Percentiles rank a stretch among this genome's conserved stretches.
These are phyloP conservation scores for Siniperca obscura DNA, from an alignment of 2,797 vertebrate species.

Conservation along the genomic window DNA sequence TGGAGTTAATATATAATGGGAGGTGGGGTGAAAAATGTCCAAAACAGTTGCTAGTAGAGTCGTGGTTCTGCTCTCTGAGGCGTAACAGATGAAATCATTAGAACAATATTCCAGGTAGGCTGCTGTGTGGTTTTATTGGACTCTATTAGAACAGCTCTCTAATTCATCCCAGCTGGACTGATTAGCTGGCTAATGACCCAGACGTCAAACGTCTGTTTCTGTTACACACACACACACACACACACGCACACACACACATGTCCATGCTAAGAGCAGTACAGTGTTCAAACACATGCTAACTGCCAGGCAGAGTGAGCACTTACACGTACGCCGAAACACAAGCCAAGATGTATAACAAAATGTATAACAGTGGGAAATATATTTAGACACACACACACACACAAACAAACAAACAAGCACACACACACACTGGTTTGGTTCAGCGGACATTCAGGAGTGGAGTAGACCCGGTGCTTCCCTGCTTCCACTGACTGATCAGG, in stretches of 20 bases:
- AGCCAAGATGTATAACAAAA: conserved; percentile 31
- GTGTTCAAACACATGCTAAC: conserved; percentile 33
- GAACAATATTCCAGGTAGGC: conserved; percentile 76
- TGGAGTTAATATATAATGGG: conserved; percentile 44
- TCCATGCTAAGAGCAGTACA: conserved; percentile 27
- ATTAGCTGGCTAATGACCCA: conserved; percentile 70
- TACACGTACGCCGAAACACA: conserved; percentile 30
- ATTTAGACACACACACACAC: conserved; percentile 12
- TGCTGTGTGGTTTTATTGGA: conserved; percentile 72
- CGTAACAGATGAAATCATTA: conserved; percentile 78
- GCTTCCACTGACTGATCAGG: conserved; percentile 18
- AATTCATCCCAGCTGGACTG: conserved; percentile 76
- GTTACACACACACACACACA: conserved; percentile 25
- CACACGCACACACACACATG: conserved; percentile 17
- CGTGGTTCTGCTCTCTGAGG: conserved; percentile 53
- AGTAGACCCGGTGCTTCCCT: conserved; percentile 16
- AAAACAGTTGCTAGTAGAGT: conserved; percentile 53
- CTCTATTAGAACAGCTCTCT: conserved; percentile 67
- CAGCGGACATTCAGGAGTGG: conserved; percentile 36
- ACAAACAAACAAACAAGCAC: neutral
- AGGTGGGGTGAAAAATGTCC: conserved; percentile 42
- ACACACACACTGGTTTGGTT: conserved; percentile 25
- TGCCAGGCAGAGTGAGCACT: conserved; percentile 29
- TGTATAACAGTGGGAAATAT: conserved; percentile 16
- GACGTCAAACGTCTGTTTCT: conserved; percentile 26